Conservation (phyloP, 1,140 invertebrate genomes). For the Drosophila equinoxialis region DNA sequence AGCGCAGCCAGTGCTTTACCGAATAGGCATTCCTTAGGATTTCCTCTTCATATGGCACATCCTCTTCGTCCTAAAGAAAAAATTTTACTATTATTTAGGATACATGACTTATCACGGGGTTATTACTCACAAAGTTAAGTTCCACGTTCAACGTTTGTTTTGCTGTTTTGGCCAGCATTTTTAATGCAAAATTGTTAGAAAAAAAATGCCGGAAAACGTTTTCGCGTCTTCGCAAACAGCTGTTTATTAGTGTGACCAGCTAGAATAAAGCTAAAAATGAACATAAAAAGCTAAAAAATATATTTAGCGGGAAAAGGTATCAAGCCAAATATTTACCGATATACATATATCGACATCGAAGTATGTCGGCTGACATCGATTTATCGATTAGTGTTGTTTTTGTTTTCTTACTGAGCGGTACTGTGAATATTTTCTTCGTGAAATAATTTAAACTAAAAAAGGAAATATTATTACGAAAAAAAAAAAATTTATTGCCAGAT, state of each 20-base stretch:
- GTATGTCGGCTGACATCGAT: not conserved
- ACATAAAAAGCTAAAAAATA: not conserved
- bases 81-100: not conserved
- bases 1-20: constrained; percentile 98
- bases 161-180: constrained; percentile 53
- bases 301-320: too few relatives aligned
- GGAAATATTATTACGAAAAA: constrained; percentile 15
- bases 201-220: constrained; percentile 63
- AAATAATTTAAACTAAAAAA: constrained; percentile 14
- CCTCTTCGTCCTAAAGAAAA: constrained; percentile 90
- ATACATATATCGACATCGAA: not conserved
- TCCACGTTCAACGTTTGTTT: constrained; percentile 40
- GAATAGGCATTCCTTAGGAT: constrained; percentile 98
- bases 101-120: not conserved
- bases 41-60: constrained; percentile 99
- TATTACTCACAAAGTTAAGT: constrained; percentile 61
- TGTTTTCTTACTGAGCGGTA: constrained; percentile 3
- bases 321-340: not conserved
- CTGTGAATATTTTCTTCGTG: constrained; percentile 7
- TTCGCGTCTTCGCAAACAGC: constrained; percentile 53
- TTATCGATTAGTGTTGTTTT: constrained; percentile 8
- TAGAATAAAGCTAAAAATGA: not conserved
- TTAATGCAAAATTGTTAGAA: constrained; percentile 24
- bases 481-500: too few relatives aligned
- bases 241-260: constrained; percentile 40